Conservation (phyloP, 2,888 invertebrate species). For the Lingula anatina region DNA sequence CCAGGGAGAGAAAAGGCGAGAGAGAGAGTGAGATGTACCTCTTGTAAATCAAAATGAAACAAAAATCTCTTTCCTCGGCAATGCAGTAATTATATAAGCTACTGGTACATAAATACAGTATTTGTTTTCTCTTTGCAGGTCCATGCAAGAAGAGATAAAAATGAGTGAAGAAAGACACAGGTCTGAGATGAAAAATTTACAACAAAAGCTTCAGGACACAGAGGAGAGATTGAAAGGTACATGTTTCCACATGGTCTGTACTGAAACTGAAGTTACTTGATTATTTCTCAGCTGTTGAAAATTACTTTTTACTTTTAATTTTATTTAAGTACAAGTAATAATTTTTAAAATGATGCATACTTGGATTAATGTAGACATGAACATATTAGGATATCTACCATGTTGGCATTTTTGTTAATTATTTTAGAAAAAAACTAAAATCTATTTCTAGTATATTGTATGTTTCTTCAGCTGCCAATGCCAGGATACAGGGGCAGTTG, state of each 20-base stretch:
- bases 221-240: constrained; percentile 44
- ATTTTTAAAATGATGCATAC: neutral
- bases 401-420: neutral
- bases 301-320: neutral
- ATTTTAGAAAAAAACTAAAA: too few species aligned
- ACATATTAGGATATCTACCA: neutral
- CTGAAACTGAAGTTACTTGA: neutral
- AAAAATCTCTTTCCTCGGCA: too few species aligned
- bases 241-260: too few species aligned
- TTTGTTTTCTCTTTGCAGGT: too few species aligned
- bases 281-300: neutral
- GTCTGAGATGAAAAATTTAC: constrained; percentile 22
- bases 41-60: too few species aligned
- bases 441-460: neutral
- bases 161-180: constrained; percentile 23
- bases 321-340: too few species aligned
- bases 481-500: constrained; percentile 29
- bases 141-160: too few species aligned
- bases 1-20: too few species aligned
- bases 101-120: too few species aligned
- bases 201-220: constrained; percentile 26
- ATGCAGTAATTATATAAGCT: too few species aligned
- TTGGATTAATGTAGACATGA: neutral
- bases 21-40: too few species aligned
- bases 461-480: constrained; percentile 22